Evolutionary conservation across 1,140 invertebrate species (phyloP).

Genomic region (Anoplolepis gracilipes): DNA sequence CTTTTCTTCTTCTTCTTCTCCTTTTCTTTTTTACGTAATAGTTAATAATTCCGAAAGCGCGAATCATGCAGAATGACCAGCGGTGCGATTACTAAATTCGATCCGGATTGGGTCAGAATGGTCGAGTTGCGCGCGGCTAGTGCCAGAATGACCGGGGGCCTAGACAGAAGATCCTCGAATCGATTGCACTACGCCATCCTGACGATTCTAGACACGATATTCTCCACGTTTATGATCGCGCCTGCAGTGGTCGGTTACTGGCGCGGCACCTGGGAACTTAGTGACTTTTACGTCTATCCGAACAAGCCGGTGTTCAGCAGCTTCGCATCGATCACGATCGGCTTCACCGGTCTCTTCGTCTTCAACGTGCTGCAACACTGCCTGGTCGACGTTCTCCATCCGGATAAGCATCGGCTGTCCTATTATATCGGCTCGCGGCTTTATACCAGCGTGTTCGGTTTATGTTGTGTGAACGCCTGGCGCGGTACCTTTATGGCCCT

Average conservation of each 20-base stretch:
- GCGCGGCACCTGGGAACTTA: slow-evolving; percentile 93
- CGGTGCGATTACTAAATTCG: slow-evolving; percentile 71
- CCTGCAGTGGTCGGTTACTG: slow-evolving; percentile 94
- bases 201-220: slow-evolving; percentile 89
- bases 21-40: no score
- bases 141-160: slow-evolving; percentile 78
- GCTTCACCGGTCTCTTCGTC: slow-evolving; percentile 89
- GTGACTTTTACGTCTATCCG: slow-evolving; percentile 90
- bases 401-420: slow-evolving; percentile 88
- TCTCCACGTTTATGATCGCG: slow-evolving; percentile 90
- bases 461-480: slow-evolving; percentile 94
- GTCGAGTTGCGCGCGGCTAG: slow-evolving; percentile 77
- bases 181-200: slow-evolving; percentile 87
- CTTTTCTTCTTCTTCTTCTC: not conserved
- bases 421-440: slow-evolving; percentile 91
- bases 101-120: slow-evolving; percentile 79
- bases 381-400: slow-evolving; percentile 88
- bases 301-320: slow-evolving; percentile 87
- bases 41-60: slow-evolving; percentile 8
- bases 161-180: slow-evolving; percentile 77
- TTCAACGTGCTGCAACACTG: slow-evolving; percentile 89
- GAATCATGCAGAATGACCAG: slow-evolving; percentile 72
- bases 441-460: slow-evolving; percentile 91
- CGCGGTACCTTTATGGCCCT: slow-evolving; percentile 92
- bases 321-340: slow-evolving; percentile 89